Evolutionary conservation across 1,140 invertebrate species (phyloP), one percentile per base, ranked within the genome.

Genomic region (Drosophila obscura): DNA sequence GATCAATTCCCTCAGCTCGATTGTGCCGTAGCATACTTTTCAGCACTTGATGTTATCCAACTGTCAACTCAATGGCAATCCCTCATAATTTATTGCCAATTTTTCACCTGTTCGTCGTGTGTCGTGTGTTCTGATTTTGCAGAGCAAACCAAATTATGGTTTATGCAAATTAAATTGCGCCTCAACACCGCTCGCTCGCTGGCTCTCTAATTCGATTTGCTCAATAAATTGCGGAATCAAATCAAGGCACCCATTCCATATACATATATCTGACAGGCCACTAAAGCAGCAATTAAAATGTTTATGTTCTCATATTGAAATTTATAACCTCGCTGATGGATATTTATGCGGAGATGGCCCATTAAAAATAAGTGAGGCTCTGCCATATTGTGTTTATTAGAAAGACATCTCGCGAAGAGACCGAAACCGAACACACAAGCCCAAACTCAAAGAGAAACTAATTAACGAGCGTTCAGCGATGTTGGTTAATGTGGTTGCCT

Each of bases 291-390:
- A 82, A 85, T 85, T 88, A 85, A 82, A 82, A 72, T 60, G 52
- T 62, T 88, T 44, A 85, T 82, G 71, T 53, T 66, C 63, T 66
- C 51, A 82, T 85, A 85, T 82, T 81, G 78, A 74, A 50, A 71
- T 81, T 82, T 68, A 85, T 88, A 61, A 68, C 63, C 44, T 50
- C 28, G 15, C 69, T 56, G 72, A 82, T 87, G 72, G 73, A 61
- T 68, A 77, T 85, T 85, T 71, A 88, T 88, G 56, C 49, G 6
- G 28, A 51, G 55, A 56, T 31, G 39, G 7, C 35, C 56, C 44
- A 63, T 80, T 53, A 77, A 75, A 85, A 68, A n/a, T 13, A 51
- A 64, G 58, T 59, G 46, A 71, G 67, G 60, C 65, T 63, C 68
- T 52, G 31, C 71, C 73, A 62, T 67, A 78, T 73, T 82, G 52